These are phyloP conservation scores for Candoia aspera DNA, from an alignment of 2,113 vertebrate species.

Conservation along the genomic window DNA sequence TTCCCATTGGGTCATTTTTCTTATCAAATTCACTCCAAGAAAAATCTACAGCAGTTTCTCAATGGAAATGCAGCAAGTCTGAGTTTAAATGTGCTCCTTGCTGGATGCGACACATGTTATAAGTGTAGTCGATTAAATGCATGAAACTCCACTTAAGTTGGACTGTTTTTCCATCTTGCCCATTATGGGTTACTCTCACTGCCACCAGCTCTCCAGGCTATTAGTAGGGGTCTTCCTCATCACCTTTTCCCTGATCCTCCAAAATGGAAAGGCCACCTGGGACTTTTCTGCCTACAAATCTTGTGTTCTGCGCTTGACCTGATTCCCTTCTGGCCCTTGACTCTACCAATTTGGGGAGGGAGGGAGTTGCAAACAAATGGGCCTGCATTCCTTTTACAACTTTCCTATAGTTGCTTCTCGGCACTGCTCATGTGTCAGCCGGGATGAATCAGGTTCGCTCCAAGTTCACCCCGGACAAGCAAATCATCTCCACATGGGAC, in stretches of 20 bases:
- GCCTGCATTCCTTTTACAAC: neutral
- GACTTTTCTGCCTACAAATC: neutral
- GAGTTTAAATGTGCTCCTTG: neutral
- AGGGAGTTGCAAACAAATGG: neutral
- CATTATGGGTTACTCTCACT: neutral
- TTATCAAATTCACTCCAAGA: neutral
- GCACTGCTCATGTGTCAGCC: neutral
- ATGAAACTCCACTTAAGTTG: neutral
- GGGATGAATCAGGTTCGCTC: conserved; percentile 18
- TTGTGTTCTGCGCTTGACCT: neutral
- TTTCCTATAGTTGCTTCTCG: neutral
- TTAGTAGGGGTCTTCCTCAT: neutral
- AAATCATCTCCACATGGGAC: conserved; percentile 42
- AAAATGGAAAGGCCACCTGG: neutral
- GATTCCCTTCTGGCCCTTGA: neutral
- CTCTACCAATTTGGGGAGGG: neutral
- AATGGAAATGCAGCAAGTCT: neutral
- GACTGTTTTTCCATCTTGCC: neutral
- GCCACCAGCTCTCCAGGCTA: neutral
- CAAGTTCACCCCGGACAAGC: conserved; percentile 32
- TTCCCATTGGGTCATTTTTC: neutral
- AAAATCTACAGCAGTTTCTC: neutral
- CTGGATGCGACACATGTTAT: neutral
- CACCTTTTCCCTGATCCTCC: neutral
- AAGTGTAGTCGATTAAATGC: neutral